These are phyloP conservation scores for Mesembrinibis cayennensis DNA, from an alignment of 2,113 vertebrate species.

Conservation along the genomic window DNA sequence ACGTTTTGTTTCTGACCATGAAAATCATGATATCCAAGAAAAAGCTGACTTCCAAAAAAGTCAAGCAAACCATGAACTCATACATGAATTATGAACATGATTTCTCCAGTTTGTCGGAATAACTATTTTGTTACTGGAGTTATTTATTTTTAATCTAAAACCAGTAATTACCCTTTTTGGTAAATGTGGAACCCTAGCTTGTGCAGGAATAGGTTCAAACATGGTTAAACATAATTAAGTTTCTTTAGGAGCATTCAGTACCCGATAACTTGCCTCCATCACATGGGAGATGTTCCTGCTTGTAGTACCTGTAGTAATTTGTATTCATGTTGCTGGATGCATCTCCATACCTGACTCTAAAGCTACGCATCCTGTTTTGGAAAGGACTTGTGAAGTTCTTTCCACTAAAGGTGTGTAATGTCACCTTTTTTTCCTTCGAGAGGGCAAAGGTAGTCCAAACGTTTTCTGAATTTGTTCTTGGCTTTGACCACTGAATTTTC, in stretches of 20 bases:
- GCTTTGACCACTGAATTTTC: background rate
- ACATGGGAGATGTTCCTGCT: background rate
- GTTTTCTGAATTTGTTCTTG: background rate
- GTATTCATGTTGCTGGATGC: background rate
- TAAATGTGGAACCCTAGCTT: background rate
- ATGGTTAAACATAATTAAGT: background rate
- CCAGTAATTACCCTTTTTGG: background rate
- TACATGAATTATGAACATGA: background rate
- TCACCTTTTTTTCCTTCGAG: background rate
- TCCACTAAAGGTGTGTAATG: background rate
- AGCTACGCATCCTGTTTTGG: background rate
- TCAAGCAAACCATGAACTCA: background rate
- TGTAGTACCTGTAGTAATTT: background rate
- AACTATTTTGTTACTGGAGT: background rate
- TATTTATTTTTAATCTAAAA: slow-evolving; percentile 3
- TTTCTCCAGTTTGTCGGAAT: background rate
- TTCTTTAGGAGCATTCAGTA: background rate
- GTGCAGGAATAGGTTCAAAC: background rate
- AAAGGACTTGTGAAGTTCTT: background rate
- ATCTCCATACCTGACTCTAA: background rate
- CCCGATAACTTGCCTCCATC: background rate
- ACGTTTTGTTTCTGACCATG: background rate
- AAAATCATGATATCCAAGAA: background rate
- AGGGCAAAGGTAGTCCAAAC: background rate
- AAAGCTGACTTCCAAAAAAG: background rate